A percentile compares a stretch with the other conserved stretches of the same genome.
Evolutionary conservation across 2,113 vertebrate genomes (phyloP).

Genomic region (Elephantulus edwardii): DNA sequence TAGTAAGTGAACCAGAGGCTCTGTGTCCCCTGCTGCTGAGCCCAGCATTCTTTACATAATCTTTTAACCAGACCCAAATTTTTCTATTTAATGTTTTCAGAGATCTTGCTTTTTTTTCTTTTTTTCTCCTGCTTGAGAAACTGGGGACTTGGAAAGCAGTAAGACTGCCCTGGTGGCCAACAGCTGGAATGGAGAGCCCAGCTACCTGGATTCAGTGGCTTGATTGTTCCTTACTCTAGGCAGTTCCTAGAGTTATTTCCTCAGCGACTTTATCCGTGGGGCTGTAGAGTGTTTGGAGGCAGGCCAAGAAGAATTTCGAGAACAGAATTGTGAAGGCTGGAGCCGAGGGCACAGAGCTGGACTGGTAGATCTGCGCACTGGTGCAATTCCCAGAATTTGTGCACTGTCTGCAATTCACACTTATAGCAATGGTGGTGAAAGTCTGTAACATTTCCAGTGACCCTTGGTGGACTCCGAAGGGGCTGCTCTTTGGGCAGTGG

Average conservation of each 20-base stretch:
- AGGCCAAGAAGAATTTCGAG: background rate
- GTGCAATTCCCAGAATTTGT: background rate
- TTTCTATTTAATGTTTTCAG: background rate
- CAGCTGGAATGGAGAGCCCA: background rate
- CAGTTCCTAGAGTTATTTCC: background rate
- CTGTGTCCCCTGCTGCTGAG: background rate
- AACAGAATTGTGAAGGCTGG: background rate
- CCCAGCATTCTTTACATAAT: background rate
- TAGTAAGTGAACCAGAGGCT: background rate
- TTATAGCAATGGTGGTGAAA: background rate
- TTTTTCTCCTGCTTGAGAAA: background rate
- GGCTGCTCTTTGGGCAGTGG: constrained; percentile 4
- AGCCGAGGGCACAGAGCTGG: background rate
- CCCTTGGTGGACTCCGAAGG: background rate
- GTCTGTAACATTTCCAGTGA: background rate
- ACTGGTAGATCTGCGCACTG: background rate
- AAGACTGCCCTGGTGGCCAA: background rate
- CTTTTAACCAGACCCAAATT: background rate
- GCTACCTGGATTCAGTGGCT: background rate
- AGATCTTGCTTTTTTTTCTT: background rate
- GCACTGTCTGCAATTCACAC: background rate
- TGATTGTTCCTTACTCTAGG: background rate
- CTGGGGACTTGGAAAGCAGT: background rate
- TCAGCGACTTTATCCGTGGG: background rate
- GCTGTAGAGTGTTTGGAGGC: background rate